phyloP scores from a whole-genome alignment of 2,113 vertebrate genomes.

The Pollimyrus isidori region DNA sequence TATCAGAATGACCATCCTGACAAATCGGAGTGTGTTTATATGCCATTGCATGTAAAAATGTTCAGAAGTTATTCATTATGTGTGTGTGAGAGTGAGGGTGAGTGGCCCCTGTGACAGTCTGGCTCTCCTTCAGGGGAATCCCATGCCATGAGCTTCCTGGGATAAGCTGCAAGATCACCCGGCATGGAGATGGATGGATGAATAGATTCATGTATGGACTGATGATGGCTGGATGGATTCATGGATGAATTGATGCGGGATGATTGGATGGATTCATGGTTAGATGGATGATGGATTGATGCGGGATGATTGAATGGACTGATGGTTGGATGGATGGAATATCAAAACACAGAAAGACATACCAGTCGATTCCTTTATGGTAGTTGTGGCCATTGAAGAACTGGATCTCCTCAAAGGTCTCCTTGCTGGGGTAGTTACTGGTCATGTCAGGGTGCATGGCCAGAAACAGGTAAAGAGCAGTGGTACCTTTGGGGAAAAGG shows the following conservation, averaged over 20 bases:
- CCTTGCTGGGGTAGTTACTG: conserved; percentile 83
- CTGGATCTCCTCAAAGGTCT: conserved; percentile 85
- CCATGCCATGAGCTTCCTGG: background rate
- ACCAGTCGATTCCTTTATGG: conserved; percentile 86
- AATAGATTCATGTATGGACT: background rate
- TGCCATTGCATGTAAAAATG: background rate
- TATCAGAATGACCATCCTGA: background rate
- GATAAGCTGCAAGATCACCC: background rate
- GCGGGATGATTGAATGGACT: background rate
- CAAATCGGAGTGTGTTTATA: background rate
- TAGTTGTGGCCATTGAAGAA: conserved; percentile 87
- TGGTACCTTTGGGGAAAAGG: conserved; percentile 61
- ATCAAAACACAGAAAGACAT: conserved; percentile 21
- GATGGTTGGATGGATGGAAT: background rate
- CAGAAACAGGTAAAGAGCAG: conserved; percentile 80
- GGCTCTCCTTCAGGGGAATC: background rate
- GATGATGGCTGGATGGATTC: background rate
- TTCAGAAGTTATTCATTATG: background rate
- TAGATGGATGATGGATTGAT: background rate
- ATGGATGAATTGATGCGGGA: too few relatives aligned
- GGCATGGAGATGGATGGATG: background rate
- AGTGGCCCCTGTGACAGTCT: background rate
- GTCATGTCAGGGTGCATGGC: conserved; percentile 80
- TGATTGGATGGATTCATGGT: background rate
- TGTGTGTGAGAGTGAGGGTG: background rate